Percentiles rank a stretch among this genome's conserved stretches.
These are phyloP conservation scores for Callyntrura guangdongensis DNA, from an alignment of 2,888 invertebrate species.

Conservation along the genomic window DNA sequence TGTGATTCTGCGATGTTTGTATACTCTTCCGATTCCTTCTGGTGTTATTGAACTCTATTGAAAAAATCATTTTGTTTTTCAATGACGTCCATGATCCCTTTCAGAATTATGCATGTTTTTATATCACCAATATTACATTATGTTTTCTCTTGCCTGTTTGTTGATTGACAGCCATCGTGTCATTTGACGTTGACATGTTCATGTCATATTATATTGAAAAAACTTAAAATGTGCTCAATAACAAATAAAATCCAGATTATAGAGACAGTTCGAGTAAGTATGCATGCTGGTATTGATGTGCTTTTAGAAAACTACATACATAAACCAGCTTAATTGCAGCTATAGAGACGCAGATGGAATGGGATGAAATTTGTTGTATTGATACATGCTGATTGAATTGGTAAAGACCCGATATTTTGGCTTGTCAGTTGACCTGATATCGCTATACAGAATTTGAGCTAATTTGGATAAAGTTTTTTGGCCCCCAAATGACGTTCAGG, in stretches of 20 bases:
- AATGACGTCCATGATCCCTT: conserved; percentile 11
- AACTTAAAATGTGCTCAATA: conserved; percentile 48
- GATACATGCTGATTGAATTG: too few relatives aligned
- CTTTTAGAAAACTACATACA: too few relatives aligned
- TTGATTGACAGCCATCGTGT: conserved; percentile 50
- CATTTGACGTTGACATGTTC: conserved; percentile 36
- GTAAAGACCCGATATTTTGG: too few relatives aligned
- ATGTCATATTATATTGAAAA: conserved; percentile 13
- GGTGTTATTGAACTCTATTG: conserved; percentile 31
- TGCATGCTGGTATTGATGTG: too few relatives aligned
- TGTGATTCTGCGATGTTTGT: background rate
- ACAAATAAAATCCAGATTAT: background rate
- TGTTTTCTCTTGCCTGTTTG: background rate
- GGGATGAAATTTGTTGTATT: too few relatives aligned
- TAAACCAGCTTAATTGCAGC: too few relatives aligned
- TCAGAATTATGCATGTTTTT: background rate
- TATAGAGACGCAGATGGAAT: too few relatives aligned
- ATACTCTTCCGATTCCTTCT: background rate
- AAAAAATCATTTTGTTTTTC: conserved; percentile 8
- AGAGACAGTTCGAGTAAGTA: too few relatives aligned
- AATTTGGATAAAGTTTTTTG: too few relatives aligned
- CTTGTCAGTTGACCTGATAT: too few relatives aligned
- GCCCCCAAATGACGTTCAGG: too few relatives aligned
- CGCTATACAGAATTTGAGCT: too few relatives aligned
- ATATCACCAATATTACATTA: background rate